Evolutionary conservation across 2,797 vertebrate genomes (phyloP).

Genomic region (Microtus obscurus): DNA sequence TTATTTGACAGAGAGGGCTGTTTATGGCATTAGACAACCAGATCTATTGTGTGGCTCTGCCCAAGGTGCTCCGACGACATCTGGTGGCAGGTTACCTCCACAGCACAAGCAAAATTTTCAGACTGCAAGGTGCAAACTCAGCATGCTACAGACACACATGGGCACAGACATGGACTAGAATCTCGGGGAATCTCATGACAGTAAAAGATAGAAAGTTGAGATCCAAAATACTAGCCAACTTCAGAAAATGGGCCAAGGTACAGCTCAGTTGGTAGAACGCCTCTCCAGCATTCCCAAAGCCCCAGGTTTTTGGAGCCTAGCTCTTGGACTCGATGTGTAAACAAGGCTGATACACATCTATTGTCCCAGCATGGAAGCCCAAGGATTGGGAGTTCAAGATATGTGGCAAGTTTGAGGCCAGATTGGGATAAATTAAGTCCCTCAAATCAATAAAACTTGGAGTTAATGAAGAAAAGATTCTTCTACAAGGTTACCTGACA

Average conservation of each 20-base stretch:
- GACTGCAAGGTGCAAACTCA: background rate
- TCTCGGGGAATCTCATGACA: background rate
- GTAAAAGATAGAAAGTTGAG: constrained; percentile 17
- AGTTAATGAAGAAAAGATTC: background rate
- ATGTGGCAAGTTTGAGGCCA: background rate
- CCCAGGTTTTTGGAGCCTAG: background rate
- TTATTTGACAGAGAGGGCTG: background rate
- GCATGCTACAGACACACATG: background rate
- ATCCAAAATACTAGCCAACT: background rate
- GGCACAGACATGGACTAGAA: background rate
- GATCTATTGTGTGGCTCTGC: background rate
- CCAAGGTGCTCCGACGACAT: constrained; percentile 31
- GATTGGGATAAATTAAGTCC: background rate
- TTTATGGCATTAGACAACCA: background rate
- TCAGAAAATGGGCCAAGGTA: background rate
- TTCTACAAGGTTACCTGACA: background rate
- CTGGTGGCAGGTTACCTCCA: constrained; percentile 32
- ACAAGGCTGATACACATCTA: background rate
- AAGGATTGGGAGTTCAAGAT: background rate
- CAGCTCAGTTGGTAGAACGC: background rate
- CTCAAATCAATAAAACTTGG: background rate
- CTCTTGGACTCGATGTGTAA: background rate
- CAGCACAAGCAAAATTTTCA: background rate
- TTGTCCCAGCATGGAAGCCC: background rate
- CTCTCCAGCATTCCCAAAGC: background rate